Conservation (phyloP, 2,113 vertebrate genomes). For the Neodon shergylaensis region DNA sequence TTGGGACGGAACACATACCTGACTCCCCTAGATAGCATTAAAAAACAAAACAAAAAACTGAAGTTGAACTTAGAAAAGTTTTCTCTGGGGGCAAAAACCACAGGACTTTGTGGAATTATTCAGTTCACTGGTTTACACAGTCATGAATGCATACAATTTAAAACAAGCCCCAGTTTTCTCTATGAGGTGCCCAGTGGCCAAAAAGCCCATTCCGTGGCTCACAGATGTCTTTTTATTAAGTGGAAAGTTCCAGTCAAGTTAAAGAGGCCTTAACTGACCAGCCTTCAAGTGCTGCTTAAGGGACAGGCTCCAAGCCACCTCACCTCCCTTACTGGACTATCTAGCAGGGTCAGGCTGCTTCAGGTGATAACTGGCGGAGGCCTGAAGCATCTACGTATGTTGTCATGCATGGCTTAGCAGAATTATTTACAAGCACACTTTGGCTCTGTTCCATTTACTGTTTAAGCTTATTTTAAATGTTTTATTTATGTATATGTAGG, state of each 20-base stretch:
- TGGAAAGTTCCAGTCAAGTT: slow-evolving; percentile 53
- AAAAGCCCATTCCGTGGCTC: neutral
- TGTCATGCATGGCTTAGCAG: neutral
- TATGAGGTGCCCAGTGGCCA: neutral
- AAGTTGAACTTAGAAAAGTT: neutral
- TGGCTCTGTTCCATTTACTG: neutral
- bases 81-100: slow-evolving; percentile 17
- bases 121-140: slow-evolving; percentile 43
- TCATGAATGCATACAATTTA: neutral
- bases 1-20: neutral
- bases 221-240: neutral
- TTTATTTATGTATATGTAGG: neutral
- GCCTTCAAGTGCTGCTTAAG: neutral
- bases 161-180: neutral
- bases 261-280: neutral
- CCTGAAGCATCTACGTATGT: neutral
- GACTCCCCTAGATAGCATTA: neutral
- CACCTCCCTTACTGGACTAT: neutral
- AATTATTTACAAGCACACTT: neutral
- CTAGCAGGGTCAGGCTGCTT: neutral
- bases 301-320: neutral
- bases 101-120: neutral
- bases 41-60: neutral
- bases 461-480: neutral
- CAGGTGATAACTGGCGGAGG: neutral